phyloP scores from a whole-genome alignment of 2,888 invertebrate species.

The Cephus nigrinus region DNA sequence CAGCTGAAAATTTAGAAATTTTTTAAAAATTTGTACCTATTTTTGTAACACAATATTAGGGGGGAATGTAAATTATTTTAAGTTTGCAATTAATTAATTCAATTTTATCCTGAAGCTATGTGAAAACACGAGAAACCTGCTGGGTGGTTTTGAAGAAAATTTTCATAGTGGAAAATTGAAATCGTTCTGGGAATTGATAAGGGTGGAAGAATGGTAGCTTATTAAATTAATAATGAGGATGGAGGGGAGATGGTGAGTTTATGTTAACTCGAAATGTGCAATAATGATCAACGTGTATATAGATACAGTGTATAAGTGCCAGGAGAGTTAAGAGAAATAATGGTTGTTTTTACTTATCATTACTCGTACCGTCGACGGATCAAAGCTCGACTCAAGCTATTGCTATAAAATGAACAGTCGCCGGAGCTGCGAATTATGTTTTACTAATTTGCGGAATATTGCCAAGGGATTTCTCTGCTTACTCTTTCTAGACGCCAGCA shows the following conservation, averaged over 20 bases:
- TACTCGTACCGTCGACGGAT: background rate
- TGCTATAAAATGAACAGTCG: constrained; percentile 19
- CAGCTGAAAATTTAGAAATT: background rate
- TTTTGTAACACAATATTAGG: background rate
- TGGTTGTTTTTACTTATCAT: background rate
- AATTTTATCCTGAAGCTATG: background rate
- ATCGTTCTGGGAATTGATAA: background rate
- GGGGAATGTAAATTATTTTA: background rate
- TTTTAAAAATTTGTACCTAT: background rate
- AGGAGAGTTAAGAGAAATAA: background rate
- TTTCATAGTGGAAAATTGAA: background rate
- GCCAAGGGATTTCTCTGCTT: constrained; percentile 6
- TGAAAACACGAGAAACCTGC: background rate
- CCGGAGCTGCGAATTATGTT: constrained; percentile 20
- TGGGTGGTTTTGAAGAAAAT: background rate
- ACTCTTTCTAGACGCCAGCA: background rate
- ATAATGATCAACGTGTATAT: background rate
- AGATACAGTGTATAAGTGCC: background rate
- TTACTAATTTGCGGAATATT: constrained; percentile 29
- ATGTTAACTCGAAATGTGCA: background rate
- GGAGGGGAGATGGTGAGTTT: constrained; percentile 3
- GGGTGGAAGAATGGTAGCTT: constrained; percentile 13
- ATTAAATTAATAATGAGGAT: constrained; percentile 10
- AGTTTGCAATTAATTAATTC: background rate
- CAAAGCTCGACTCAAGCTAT: constrained; percentile 1